Evolutionary conservation across 2,888 invertebrate species (phyloP).

Genomic region (Cataglyphis albicans): DNA sequence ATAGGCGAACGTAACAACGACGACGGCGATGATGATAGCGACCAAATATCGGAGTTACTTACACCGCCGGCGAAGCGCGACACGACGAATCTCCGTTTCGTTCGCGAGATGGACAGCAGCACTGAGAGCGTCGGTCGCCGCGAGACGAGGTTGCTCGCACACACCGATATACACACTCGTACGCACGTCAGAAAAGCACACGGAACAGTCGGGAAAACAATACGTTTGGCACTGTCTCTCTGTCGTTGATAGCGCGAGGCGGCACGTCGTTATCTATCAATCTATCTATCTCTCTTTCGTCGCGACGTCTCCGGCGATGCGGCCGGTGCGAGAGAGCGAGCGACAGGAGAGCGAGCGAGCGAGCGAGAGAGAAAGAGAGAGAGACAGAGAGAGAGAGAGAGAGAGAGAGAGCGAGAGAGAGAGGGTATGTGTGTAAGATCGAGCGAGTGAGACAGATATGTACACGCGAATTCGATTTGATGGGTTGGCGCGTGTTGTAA

Average conservation of each 20-base stretch:
- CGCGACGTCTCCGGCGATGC: constrained; percentile 50
- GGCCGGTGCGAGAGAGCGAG: constrained; percentile 34
- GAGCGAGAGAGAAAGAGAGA: neutral
- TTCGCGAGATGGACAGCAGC: neutral
- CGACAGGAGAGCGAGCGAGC: constrained; percentile 11
- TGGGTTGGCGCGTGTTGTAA: constrained; percentile 68
- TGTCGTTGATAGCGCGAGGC: constrained; percentile 26
- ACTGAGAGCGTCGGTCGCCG: neutral
- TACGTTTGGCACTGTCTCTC: constrained; percentile 22
- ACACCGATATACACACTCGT: neutral
- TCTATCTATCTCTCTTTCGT: constrained; percentile 36
- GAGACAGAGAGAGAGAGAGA: neutral
- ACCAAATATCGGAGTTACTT: neutral
- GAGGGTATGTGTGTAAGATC: neutral
- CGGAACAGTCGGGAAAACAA: neutral
- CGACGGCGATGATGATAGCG: constrained; percentile 17
- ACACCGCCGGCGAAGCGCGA: neutral
- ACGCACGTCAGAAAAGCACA: constrained; percentile 9
- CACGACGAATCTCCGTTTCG: constrained; percentile 19
- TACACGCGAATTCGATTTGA: constrained; percentile 68
- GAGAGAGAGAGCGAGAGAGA: neutral
- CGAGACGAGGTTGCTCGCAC: neutral
- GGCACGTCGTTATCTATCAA: neutral
- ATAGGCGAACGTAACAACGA: constrained; percentile 1
- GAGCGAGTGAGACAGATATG: constrained; percentile 48